Conservation (phyloP, 2,888 invertebrate species). For the Sinotaia quadrata region DNA sequence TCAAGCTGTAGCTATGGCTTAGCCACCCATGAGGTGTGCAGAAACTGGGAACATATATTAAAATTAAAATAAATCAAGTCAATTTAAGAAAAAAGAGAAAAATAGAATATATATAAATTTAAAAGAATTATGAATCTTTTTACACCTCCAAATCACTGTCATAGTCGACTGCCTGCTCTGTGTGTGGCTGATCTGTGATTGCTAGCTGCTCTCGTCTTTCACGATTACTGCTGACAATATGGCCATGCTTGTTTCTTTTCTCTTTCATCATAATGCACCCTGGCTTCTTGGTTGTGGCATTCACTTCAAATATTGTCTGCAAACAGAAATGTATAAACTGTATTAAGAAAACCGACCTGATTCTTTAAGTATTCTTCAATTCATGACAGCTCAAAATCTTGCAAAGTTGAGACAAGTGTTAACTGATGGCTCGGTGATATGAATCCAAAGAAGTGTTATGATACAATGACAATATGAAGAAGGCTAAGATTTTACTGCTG, state of each 20-base stretch:
- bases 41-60: too few species aligned
- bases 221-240: slow-evolving; percentile 41
- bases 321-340: slow-evolving; percentile 49
- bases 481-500: neutral
- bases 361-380: neutral
- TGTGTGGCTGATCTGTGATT: slow-evolving; percentile 25
- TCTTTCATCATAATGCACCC: slow-evolving; percentile 87
- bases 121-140: too few species aligned
- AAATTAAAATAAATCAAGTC: too few species aligned
- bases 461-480: neutral
- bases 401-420: neutral
- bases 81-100: too few species aligned
- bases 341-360: too few species aligned
- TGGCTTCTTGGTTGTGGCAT: slow-evolving; percentile 83
- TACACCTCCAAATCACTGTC: neutral
- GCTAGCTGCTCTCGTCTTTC: slow-evolving; percentile 21
- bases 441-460: neutral
- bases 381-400: neutral
- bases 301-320: slow-evolving; percentile 95
- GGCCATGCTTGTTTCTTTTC: slow-evolving; percentile 82
- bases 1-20: too few species aligned
- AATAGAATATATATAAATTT: too few species aligned
- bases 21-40: too few species aligned
- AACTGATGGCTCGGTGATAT: neutral
- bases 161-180: neutral